Conservation (phyloP, 2,797 vertebrate genomes). For the Momotus momota region DNA sequence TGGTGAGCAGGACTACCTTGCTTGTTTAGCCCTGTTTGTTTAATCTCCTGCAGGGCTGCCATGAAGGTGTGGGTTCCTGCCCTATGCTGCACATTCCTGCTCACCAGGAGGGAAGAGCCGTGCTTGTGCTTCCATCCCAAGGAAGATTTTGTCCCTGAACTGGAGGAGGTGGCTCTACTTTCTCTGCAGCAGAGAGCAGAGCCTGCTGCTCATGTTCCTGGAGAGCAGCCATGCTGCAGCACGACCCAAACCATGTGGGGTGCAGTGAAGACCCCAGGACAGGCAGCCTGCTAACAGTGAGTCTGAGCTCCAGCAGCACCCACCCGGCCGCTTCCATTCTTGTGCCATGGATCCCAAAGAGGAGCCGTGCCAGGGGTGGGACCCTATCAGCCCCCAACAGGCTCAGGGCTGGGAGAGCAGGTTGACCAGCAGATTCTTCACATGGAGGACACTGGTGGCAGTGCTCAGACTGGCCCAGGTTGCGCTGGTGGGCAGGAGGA, state of each 20-base stretch:
- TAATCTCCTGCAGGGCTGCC: background rate
- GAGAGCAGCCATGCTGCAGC: background rate
- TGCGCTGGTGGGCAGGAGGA: conserved; percentile 85
- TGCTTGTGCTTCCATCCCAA: background rate
- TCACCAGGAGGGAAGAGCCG: background rate
- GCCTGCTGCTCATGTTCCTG: background rate
- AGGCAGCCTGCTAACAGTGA: background rate
- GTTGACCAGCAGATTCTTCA: conserved; percentile 86
- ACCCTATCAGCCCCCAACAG: fast-evolving
- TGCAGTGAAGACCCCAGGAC: background rate
- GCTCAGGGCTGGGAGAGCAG: conserved; percentile 78
- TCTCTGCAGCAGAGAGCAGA: background rate
- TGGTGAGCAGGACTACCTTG: fast-evolving
- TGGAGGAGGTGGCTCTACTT: background rate
- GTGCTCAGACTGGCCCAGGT: conserved; percentile 75
- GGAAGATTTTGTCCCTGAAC: background rate
- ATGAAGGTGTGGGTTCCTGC: background rate
- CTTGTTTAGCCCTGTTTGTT: background rate
- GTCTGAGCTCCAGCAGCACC: background rate
- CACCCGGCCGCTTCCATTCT: fast-evolving
- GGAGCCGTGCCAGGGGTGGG: fast-evolving
- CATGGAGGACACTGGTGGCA: conserved; percentile 78
- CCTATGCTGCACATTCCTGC: fast-evolving
- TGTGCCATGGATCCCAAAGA: fast-evolving
- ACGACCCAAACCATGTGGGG: background rate